Evolutionary conservation across 1,140 invertebrate species (phyloP).

Genomic region (Paracyclopina nana): DNA sequence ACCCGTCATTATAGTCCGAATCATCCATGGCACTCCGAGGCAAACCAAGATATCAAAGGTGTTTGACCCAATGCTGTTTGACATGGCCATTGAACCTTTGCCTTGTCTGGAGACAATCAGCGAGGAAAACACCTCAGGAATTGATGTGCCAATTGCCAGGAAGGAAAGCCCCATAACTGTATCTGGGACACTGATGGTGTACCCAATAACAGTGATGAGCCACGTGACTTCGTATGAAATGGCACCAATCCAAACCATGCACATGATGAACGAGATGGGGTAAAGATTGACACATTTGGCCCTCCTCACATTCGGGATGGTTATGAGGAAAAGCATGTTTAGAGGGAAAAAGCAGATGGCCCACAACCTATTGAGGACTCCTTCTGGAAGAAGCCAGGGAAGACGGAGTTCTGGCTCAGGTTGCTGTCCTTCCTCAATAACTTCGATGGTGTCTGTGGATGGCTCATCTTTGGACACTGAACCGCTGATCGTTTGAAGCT

Average conservation of each 20-base stretch:
- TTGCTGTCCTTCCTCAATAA: too few species aligned
- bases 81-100: constrained; percentile 32
- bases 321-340: constrained; percentile 42
- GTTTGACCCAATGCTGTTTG: constrained; percentile 32
- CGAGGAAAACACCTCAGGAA: constrained; percentile 69
- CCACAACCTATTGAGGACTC: constrained; percentile 20
- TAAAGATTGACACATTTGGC: constrained; percentile 50
- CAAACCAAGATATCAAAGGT: constrained; percentile 34
- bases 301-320: constrained; percentile 52
- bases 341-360: constrained; percentile 62
- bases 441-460: too few species aligned
- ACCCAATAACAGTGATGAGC: constrained; percentile 75
- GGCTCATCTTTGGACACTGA: too few species aligned
- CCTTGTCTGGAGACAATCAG: constrained; percentile 50
- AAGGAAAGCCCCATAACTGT: constrained; percentile 79
- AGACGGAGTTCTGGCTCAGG: too few species aligned
- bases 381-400: too few species aligned
- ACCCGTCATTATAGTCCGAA: constrained; percentile 26
- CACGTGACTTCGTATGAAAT: constrained; percentile 73
- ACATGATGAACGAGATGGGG: constrained; percentile 62
- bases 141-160: constrained; percentile 53
- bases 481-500: too few species aligned
- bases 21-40: constrained; percentile 32
- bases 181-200: constrained; percentile 52
- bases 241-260: constrained; percentile 65